Evolutionary conservation across 2,888 invertebrate species (phyloP).

Genomic region (Chrysotoxum bicinctum): DNA sequence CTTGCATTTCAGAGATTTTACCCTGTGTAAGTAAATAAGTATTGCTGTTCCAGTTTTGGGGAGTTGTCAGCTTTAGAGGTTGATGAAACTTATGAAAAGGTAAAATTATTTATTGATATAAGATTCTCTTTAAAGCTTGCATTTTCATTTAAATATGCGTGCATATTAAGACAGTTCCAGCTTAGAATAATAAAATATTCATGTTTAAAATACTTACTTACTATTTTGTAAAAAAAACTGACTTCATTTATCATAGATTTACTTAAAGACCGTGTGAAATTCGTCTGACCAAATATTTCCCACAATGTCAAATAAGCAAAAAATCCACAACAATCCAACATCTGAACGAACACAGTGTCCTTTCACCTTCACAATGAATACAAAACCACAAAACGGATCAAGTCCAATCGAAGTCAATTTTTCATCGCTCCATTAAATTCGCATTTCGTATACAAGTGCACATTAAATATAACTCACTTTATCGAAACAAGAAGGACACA

Average conservation of each 20-base stretch:
- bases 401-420: constrained; percentile 50
- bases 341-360: constrained; percentile 1
- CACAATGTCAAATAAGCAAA: constrained; percentile 19
- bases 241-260: constrained; percentile 49
- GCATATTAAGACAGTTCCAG: too few relatives aligned
- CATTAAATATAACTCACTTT: constrained; percentile 1
- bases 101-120: too few relatives aligned
- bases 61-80: too few relatives aligned
- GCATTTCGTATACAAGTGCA: constrained; percentile 60
- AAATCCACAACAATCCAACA: neutral
- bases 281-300: constrained; percentile 68
- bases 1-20: too few relatives aligned
- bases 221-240: too few relatives aligned
- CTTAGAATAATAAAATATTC: too few relatives aligned
- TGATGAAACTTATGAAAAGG: too few relatives aligned
- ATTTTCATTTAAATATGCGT: too few relatives aligned
- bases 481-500: constrained; percentile 5
- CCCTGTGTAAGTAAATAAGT: too few relatives aligned
- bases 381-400: constrained; percentile 52
- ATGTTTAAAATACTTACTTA: too few relatives aligned
- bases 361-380: constrained; percentile 29
- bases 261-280: constrained; percentile 50
- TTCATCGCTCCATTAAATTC: constrained; percentile 61
- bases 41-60: too few relatives aligned
- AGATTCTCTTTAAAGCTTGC: too few relatives aligned